These are phyloP conservation scores for Calonectris borealis DNA, from an alignment of 2,113 vertebrate species.

Conservation along the genomic window DNA sequence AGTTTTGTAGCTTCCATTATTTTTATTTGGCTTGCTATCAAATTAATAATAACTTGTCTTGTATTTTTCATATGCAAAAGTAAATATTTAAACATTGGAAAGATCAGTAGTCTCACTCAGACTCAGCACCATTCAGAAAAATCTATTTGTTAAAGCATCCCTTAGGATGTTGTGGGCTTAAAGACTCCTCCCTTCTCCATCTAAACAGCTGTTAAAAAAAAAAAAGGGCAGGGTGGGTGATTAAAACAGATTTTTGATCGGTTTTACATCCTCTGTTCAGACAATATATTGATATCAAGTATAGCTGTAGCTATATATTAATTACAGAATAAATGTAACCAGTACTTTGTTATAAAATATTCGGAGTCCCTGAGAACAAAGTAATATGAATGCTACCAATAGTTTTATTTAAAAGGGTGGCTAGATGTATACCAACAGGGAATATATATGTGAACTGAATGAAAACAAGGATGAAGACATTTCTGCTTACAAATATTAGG, in stretches of 20 bases:
- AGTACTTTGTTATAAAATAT: not conserved
- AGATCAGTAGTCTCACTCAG: not conserved
- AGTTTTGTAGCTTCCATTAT: not conserved
- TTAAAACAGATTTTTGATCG: not conserved
- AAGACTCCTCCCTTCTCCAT: not conserved
- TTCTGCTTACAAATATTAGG: not conserved
- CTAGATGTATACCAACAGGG: not conserved
- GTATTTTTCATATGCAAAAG: not conserved
- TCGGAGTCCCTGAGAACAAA: not conserved
- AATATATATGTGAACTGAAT: not conserved
- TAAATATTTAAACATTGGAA: not conserved
- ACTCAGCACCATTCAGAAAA: not conserved
- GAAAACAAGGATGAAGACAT: not conserved
- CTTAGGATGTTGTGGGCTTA: not conserved
- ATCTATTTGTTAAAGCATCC: not conserved
- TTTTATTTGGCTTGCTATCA: not conserved
- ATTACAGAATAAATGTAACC: not conserved
- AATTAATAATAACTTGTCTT: not conserved
- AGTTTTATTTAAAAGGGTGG: not conserved
- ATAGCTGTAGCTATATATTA: not conserved
- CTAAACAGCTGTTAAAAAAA: not conserved
- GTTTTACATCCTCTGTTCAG: not conserved
- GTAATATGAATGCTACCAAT: not conserved
- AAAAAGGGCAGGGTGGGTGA: no score
- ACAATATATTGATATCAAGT: not conserved